Evolutionary conservation across 1,140 invertebrate species (phyloP).

Genomic region (Diorhabda sublineata): DNA sequence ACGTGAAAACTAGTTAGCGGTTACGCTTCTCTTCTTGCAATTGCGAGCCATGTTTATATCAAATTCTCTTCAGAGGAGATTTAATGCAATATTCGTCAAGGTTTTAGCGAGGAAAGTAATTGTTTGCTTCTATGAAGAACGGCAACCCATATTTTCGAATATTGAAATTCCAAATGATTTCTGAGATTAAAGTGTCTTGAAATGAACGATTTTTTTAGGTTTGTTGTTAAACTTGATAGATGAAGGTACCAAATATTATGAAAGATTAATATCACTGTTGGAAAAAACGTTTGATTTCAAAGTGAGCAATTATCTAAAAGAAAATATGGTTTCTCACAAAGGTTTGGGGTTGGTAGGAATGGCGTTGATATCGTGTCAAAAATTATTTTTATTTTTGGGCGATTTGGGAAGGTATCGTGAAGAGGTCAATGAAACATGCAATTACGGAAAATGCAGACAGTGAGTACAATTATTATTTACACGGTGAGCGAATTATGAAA

Average conservation of each 20-base stretch:
- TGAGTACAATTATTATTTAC: conserved; percentile 44
- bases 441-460: conserved; percentile 81
- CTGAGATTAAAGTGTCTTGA: too few relatives aligned
- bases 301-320: conserved; percentile 60
- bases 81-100: too few relatives aligned
- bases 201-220: neutral
- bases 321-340: conserved; percentile 54
- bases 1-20: too few relatives aligned
- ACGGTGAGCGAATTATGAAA: conserved; percentile 20
- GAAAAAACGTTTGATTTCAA: conserved; percentile 73
- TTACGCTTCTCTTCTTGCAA: too few relatives aligned
- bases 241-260: conserved; percentile 75
- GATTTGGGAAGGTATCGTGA: conserved; percentile 89
- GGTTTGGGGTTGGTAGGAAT: conserved; percentile 66
- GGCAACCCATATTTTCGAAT: too few relatives aligned
- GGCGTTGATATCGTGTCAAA: conserved; percentile 79
- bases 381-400: conserved; percentile 82
- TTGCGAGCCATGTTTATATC: too few relatives aligned
- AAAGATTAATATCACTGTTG: conserved; percentile 68
- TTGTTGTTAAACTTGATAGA: conserved; percentile 71
- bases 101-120: too few relatives aligned
- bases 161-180: too few relatives aligned
- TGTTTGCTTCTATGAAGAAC: too few relatives aligned
- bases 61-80: too few relatives aligned
- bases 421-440: conserved; percentile 74